phyloP scores from a whole-genome alignment of 2,888 invertebrate species.

The Hirtodrosophila duncani region DNA sequence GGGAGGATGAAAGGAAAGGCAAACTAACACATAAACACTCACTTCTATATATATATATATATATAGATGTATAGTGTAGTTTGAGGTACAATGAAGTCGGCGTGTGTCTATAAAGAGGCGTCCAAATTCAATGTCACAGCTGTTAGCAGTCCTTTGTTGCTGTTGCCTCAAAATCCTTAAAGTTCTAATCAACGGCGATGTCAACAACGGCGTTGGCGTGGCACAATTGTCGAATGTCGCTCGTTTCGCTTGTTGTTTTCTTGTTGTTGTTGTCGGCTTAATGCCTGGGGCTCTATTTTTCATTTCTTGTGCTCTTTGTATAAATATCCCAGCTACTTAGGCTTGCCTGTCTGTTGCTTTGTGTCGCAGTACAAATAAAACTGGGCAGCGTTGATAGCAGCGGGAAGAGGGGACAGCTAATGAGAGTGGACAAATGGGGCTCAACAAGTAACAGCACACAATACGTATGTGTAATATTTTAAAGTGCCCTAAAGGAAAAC shows the following conservation, averaged over 20 bases:
- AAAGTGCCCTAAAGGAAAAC: constrained; percentile 25
- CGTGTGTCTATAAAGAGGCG: constrained; percentile 15
- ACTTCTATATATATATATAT: not conserved
- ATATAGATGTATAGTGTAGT: constrained; percentile 2
- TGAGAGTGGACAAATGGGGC: constrained; percentile 25
- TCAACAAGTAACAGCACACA: constrained; percentile 54
- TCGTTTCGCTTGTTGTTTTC: not conserved
- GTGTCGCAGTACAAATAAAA: constrained; percentile 37
- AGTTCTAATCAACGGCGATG: constrained; percentile 38
- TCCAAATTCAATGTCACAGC: constrained; percentile 66
- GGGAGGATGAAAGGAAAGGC: constrained; percentile 19
- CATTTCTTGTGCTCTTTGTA: constrained; percentile 46
- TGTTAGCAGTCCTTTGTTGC: constrained; percentile 40
- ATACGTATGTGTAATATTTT: constrained; percentile 42
- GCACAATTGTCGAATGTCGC: constrained; percentile 33
- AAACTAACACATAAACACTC: not conserved
- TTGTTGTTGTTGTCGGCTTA: constrained; percentile 50
- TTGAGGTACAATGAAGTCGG: constrained; percentile 1
- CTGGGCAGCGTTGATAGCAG: constrained; percentile 45
- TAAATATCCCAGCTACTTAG: constrained; percentile 49
- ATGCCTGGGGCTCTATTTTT: constrained; percentile 51
- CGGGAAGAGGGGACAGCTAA: constrained; percentile 22
- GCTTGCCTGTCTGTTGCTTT: constrained; percentile 24
- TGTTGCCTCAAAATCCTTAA: constrained; percentile 49
- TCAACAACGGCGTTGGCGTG: constrained; percentile 4